These are phyloP conservation scores for Venusia cambrica DNA, from an alignment of 2,888 invertebrate genomes.

Conservation along the genomic window DNA sequence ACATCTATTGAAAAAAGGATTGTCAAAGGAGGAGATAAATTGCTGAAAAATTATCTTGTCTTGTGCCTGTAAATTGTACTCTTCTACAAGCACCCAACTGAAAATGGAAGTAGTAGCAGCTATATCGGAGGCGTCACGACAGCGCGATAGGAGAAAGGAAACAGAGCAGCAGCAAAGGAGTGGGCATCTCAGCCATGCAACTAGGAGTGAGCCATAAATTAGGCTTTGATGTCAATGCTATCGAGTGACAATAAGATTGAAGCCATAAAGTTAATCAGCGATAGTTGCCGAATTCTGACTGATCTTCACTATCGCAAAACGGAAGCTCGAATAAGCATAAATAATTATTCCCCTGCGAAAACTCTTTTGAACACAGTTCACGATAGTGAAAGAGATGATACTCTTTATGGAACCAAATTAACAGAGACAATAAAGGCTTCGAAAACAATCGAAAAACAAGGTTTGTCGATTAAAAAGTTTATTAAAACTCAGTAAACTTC, in stretches of 20 bases:
- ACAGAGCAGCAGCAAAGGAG: too few species aligned
- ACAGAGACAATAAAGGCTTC: slow-evolving; percentile 19
- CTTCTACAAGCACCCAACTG: too few species aligned
- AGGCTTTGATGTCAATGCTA: slow-evolving; percentile 7
- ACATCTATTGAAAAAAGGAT: too few species aligned
- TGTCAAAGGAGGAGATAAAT: too few species aligned
- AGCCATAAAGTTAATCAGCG: slow-evolving; percentile 6
- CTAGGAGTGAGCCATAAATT: slow-evolving; percentile 8
- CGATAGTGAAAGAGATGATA: slow-evolving; percentile 17
- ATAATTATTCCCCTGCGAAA: slow-evolving; percentile 11
- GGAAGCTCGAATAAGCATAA: neutral
- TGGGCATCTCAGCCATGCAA: too few species aligned
- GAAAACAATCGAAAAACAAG: slow-evolving; percentile 19
- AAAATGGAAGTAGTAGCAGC: too few species aligned
- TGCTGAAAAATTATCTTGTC: too few species aligned
- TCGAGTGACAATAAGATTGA: slow-evolving; percentile 8
- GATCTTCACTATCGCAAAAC: neutral
- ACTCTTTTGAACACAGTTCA: slow-evolving; percentile 16
- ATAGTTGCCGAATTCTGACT: neutral
- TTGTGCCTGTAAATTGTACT: too few species aligned
- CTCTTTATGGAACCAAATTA: slow-evolving; percentile 13
- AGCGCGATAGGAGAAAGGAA: too few species aligned
- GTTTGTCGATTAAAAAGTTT: slow-evolving; percentile 18
- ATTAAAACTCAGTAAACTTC: too few species aligned
- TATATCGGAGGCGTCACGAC: too few species aligned